Base-by-base conservation (phyloP, 2,113 vertebrate species). In the Cyprinodon tularosa region DNA sequence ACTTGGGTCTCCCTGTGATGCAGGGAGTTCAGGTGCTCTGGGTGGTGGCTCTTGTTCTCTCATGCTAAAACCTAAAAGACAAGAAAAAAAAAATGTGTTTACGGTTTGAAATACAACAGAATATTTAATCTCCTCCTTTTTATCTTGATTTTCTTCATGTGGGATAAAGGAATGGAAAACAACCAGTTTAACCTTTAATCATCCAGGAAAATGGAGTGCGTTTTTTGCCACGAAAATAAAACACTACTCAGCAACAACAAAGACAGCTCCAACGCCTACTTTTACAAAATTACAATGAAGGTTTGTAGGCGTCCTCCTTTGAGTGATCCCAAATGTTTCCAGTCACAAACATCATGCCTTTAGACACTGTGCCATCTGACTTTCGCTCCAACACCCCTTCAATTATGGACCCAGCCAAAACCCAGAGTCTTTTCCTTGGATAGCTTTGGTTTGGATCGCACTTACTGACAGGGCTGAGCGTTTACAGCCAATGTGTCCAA, bases 1-100 rank as follows among this genome's bases (percentile, higher is more conserved):
- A 98, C 97, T 96, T 88, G 95, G 93, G 77, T 98, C 96, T 93
- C 96, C 97, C 73, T 95, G 95, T 61, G 95, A 91, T 57, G 71
- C 87, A 20, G 94, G 83, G 50, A 14, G 50, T 22, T 96, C 95
- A 45, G 87, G 88, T 0, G 91, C 87, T 91, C 95, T 94, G 0
- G 91, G 89, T 75, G 90, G 87, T 42, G 94, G 77, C 72, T 96
- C 95, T 48, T 84, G 87, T 84, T 96, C 95, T 71, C 91, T 95
- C 75, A 93, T 71, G 50, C 69, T 92, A 82, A 95, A 94, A 70
- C 94, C 98, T 99, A 89, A 89, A 89, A 50, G 70, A 36, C 29
- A 37, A 1, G 0, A 13, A 17, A 36, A 10, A 40, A 14, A 45
- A 44, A 29, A 9, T 17, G 3, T 36, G 42, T 45, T 45, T 45